A percentile compares a stretch with the other conserved stretches of the same genome.
Evolutionary conservation across 2,888 invertebrate species (phyloP).

Genomic region (Epistrophe eligans): DNA sequence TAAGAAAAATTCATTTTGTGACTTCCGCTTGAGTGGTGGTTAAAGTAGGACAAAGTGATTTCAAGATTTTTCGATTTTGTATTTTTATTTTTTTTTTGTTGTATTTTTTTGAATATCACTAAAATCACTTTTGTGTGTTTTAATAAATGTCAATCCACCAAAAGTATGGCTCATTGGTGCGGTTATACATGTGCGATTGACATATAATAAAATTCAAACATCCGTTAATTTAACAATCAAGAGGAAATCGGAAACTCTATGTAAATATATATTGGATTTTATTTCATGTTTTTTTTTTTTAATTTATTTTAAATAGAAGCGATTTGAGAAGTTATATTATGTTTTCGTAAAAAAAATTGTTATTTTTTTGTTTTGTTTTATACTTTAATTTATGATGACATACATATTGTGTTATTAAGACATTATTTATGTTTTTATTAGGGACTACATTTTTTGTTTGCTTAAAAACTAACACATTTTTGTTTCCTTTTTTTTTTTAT

Average conservation of each 20-base stretch:
- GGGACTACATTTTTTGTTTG: slow-evolving; percentile 35
- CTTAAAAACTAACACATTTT: slow-evolving; percentile 56
- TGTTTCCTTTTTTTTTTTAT: slow-evolving; percentile 29
- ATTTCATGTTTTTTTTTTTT: slow-evolving; percentile 5
- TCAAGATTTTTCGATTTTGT: not conserved
- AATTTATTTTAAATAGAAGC: slow-evolving; percentile 57
- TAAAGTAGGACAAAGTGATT: not conserved
- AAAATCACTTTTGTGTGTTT: slow-evolving; percentile 18
- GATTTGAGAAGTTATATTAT: slow-evolving; percentile 62
- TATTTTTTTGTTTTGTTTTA: slow-evolving; percentile 23
- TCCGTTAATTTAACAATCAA: slow-evolving; percentile 39
- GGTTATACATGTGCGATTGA: slow-evolving; percentile 46
- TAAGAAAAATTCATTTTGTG: slow-evolving; percentile 31
- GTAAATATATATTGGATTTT: slow-evolving; percentile 8
- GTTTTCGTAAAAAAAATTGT: slow-evolving; percentile 71
- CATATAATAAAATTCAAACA: slow-evolving; percentile 23
- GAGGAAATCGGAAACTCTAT: slow-evolving; percentile 46
- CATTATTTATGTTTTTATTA: slow-evolving; percentile 19
- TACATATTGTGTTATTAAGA: slow-evolving; percentile 44
- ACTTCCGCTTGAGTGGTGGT: slow-evolving; percentile 26
- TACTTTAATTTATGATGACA: slow-evolving; percentile 42
- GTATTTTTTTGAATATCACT: not conserved
- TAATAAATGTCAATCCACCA: slow-evolving; percentile 56
- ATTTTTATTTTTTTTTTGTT: no score
- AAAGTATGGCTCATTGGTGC: slow-evolving; percentile 67